Base-by-base conservation (phyloP, 2,113 vertebrate genomes). In the Nycticebus coucang region DNA sequence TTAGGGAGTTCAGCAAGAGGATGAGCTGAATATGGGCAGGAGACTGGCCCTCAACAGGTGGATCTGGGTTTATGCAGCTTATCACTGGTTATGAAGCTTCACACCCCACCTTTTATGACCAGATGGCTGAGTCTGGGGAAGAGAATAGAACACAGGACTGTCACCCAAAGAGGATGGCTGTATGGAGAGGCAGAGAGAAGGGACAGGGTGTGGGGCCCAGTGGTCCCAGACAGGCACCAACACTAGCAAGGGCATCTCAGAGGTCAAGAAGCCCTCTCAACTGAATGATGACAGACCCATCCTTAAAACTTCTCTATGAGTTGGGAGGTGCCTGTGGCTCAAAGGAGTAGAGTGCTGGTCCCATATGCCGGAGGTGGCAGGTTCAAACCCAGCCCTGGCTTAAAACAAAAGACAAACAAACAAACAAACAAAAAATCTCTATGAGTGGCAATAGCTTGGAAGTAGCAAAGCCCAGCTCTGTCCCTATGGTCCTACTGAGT, bases 271-370 rank as follows among this genome's bases (percentile, higher is more conserved):
- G 30, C 12, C 4, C 9, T 37, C n/a, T 35, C 22, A 8, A 21
- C 5, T 11, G 14, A 91, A 24, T 41, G 22, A 35, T 2, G 0
- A 35, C 62, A 28, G 13, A 8, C 12, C 0, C 2, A 8, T 26
- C 19, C 77, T 88, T 68, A 12, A 45, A 80, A 86, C 28, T 2
- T 21, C 4, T 11, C 26, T 72, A 7, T 0, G 33, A 59, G 17
- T 0, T 41, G 41, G 41, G 41, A 41, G 41, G 41, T 41, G 41
- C 41, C 41, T 41, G 41, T 41, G 41, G 41, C 41, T 41, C 41
- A 41, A 41, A 41, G 41, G 41, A 41, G 41, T 41, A 41, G 41
- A 5, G 41, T 41, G 5, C 41, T 41, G 5, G 41, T 5, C 41
- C 41, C 41, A 41, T 41, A 41, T 41, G 41, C 41, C 41, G 5